Conservation (phyloP, 2,113 vertebrate genomes). For the Terrapene triunguis region DNA sequence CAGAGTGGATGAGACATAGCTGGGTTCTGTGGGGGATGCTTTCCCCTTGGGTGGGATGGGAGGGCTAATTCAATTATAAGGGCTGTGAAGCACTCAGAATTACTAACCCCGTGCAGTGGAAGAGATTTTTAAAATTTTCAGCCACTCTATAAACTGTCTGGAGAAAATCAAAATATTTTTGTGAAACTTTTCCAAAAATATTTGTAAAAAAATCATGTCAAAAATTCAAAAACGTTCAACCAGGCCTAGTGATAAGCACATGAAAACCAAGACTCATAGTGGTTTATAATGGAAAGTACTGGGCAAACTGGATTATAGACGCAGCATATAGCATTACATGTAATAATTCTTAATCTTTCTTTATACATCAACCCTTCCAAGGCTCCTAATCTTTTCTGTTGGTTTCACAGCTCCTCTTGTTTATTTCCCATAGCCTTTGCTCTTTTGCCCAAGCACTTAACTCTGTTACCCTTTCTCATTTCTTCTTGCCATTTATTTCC, state of each 20-base stretch:
- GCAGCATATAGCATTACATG: not conserved
- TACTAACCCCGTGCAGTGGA: not conserved
- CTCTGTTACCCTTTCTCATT: not conserved
- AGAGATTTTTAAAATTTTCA: not conserved
- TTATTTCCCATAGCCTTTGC: not conserved
- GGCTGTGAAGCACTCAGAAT: not conserved
- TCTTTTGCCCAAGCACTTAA: fast-evolving
- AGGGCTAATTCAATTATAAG: not conserved
- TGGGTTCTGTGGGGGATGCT: not conserved
- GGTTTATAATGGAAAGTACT: not conserved
- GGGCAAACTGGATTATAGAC: constrained; percentile 35
- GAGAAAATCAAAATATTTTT: not conserved
- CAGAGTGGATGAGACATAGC: not conserved
- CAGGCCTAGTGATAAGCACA: not conserved
- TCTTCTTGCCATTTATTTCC: not conserved
- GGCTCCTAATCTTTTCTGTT: not conserved
- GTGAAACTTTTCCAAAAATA: not conserved
- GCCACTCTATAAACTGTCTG: not conserved
- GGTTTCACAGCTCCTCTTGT: not conserved
- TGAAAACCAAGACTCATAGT: not conserved
- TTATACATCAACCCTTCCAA: constrained; percentile 37
- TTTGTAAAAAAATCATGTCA: not conserved
- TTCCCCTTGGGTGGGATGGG: not conserved
- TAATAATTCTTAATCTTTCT: constrained; percentile 3
- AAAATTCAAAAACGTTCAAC: not conserved